Percentiles rank a stretch among this genome's conserved stretches.
Conservation (phyloP, 2,797 vertebrate species). For the Synanceia verrucosa region DNA sequence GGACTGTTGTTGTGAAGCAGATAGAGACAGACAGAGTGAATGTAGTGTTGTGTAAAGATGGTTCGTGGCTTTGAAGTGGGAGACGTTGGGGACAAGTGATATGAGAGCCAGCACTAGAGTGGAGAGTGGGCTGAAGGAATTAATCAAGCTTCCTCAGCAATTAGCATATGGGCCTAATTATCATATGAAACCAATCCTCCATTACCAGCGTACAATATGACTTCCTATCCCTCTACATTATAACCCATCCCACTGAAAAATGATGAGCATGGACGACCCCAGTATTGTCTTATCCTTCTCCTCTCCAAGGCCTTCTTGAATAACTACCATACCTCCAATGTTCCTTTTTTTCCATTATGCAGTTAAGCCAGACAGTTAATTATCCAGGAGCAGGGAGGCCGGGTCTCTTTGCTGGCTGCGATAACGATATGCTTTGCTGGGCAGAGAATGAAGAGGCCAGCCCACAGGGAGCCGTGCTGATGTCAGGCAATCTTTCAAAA, state of each 20-base stretch:
- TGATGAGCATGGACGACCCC: conserved; percentile 66
- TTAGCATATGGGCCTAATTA: conserved; percentile 82
- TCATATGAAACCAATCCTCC: conserved; percentile 75
- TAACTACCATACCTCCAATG: conserved; percentile 77
- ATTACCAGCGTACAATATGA: conserved; percentile 62
- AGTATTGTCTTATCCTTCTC: conserved; percentile 70
- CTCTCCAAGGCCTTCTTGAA: conserved; percentile 71
- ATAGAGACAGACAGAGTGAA: conserved; percentile 39
- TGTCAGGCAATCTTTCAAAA: conserved; percentile 83
- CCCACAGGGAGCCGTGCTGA: conserved; percentile 77
- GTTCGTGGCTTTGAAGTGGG: conserved; percentile 71
- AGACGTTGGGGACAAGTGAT: conserved; percentile 67
- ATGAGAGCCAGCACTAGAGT: conserved; percentile 47
- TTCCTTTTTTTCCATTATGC: conserved; percentile 79
- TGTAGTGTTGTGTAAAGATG: conserved; percentile 58
- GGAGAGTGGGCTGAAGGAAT: conserved; percentile 57
- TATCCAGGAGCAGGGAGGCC: conserved; percentile 81
- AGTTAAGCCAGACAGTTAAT: conserved; percentile 87
- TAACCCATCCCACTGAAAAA: conserved; percentile 60
- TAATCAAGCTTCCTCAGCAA: conserved; percentile 74
- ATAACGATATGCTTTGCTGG: conserved; percentile 85
- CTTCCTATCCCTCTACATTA: conserved; percentile 66
- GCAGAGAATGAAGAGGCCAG: conserved; percentile 82
- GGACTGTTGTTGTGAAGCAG: conserved; percentile 35
- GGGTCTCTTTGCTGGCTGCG: conserved; percentile 79